Conservation (phyloP, 2,797 vertebrate species). For the Arrhamphus sclerolepis region DNA sequence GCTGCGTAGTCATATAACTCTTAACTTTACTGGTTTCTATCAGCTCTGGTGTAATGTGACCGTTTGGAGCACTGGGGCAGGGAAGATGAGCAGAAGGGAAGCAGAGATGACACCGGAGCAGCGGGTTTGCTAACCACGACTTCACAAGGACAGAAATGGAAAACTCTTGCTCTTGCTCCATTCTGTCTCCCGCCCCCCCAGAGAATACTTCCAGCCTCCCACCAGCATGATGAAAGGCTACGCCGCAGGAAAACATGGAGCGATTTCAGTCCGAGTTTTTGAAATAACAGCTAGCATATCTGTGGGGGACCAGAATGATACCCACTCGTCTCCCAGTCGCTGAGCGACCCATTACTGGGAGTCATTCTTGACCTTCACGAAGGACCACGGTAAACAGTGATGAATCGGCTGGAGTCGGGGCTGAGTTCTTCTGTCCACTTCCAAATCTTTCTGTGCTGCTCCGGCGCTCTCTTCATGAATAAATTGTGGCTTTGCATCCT, state of each 20-base stretch:
- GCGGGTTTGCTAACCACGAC: neutral
- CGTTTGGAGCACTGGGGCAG: constrained; percentile 1
- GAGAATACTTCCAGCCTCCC: constrained; percentile 26
- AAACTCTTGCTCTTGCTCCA: constrained; percentile 17
- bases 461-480: constrained; percentile 67
- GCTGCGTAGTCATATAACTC: neutral
- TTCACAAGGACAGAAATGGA: constrained; percentile 38
- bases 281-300: constrained; percentile 24
- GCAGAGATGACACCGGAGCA: constrained; percentile 2
- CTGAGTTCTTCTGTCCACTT: constrained; percentile 28
- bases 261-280: constrained; percentile 15
- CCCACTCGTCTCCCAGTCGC: constrained; percentile 23
- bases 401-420: constrained; percentile 27
- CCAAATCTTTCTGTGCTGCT: constrained; percentile 25
- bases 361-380: constrained; percentile 31
- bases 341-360: constrained; percentile 15
- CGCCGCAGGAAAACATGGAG: constrained; percentile 18
- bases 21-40: constrained; percentile 4
- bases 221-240: constrained; percentile 14
- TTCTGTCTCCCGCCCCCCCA: neutral
- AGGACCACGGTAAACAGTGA: constrained; percentile 26
- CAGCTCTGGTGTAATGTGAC: constrained; percentile 10
- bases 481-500: constrained; percentile 70
- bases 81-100: constrained; percentile 14
- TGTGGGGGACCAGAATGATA: constrained; percentile 16